phyloP scores from a whole-genome alignment of 1,140 invertebrate genomes.

The Calycopis cecrops region DNA sequence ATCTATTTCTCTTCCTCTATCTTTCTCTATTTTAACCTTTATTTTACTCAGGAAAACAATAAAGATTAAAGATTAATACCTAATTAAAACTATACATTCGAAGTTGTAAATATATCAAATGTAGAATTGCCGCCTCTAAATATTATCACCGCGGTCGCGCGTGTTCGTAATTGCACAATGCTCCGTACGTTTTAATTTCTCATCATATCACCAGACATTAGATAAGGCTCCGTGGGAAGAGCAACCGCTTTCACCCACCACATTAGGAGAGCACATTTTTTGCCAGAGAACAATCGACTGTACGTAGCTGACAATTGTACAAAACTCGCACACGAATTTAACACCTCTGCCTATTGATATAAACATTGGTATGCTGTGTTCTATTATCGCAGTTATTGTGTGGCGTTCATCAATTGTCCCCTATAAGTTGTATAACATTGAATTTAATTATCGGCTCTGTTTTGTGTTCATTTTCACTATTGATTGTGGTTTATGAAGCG shows the following conservation, averaged over 20 bases:
- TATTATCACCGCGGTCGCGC: neutral
- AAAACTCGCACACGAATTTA: constrained; percentile 15
- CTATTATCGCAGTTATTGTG: neutral
- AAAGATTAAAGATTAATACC: too few relatives aligned
- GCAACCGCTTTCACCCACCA: constrained; percentile 37
- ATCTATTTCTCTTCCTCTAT: too few relatives aligned
- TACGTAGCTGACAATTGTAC: constrained; percentile 17
- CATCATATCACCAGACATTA: constrained; percentile 33
- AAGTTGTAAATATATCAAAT: too few relatives aligned
- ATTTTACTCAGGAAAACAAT: too few relatives aligned
- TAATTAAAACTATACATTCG: too few relatives aligned
- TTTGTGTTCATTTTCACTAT: constrained; percentile 20
- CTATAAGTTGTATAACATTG: constrained; percentile 29
- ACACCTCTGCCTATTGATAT: neutral
- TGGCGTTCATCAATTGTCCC: constrained; percentile 23
- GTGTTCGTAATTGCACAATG: constrained; percentile 29
- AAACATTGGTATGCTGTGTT: constrained; percentile 3
- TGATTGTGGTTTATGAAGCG: constrained; percentile 19
- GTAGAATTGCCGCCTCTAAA: too few relatives aligned
- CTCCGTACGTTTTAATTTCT: constrained; percentile 28
- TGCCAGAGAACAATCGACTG: constrained; percentile 34
- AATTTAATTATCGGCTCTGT: constrained; percentile 25
- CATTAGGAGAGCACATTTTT: constrained; percentile 39
- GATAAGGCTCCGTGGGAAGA: constrained; percentile 40
- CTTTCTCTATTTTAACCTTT: too few relatives aligned